Evolutionary conservation across 2,113 vertebrate species (phyloP).

Genomic region (Phylloscopus trochilus): DNA sequence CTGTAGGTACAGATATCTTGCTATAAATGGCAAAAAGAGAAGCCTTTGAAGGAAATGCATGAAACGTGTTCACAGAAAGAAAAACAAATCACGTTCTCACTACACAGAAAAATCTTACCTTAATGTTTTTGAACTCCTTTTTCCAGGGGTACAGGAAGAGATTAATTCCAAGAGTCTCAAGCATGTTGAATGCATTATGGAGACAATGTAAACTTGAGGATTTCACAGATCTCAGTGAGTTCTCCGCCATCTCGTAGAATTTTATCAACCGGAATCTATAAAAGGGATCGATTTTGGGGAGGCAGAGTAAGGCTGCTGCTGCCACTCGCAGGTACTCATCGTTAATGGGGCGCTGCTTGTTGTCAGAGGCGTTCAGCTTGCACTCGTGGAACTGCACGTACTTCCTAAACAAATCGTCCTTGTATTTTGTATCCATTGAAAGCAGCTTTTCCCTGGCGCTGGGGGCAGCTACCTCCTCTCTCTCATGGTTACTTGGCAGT

Average conservation of each 20-base stretch:
- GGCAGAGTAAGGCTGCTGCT: conserved; percentile 89
- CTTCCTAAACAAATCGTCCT: conserved; percentile 95
- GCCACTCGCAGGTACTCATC: conserved; percentile 88
- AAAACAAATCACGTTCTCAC: neutral
- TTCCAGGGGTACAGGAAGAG: conserved; percentile 98
- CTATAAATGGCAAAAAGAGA: neutral
- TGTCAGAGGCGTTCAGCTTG: conserved; percentile 79
- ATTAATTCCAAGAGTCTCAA: conserved; percentile 92
- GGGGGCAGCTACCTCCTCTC: conserved; percentile 71
- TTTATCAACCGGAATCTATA: conserved; percentile 91
- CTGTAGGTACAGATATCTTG: neutral
- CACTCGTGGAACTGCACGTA: conserved; percentile 91
- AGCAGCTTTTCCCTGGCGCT: conserved; percentile 46
- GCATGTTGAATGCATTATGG: conserved; percentile 84
- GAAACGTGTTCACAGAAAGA: neutral
- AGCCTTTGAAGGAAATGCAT: neutral
- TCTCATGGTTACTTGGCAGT: conserved; percentile 56
- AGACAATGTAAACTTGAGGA: conserved; percentile 85
- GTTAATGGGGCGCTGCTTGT: conserved; percentile 70
- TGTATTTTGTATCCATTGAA: conserved; percentile 96
- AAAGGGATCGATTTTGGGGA: conserved; percentile 88
- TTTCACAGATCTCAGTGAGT: conserved; percentile 83
- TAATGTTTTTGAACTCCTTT: conserved; percentile 96
- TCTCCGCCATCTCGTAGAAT: conserved; percentile 92
- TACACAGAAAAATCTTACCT: conserved; percentile 74